These are phyloP conservation scores for Venturia canescens DNA, from an alignment of 1,140 invertebrate species.

Conservation along the genomic window DNA sequence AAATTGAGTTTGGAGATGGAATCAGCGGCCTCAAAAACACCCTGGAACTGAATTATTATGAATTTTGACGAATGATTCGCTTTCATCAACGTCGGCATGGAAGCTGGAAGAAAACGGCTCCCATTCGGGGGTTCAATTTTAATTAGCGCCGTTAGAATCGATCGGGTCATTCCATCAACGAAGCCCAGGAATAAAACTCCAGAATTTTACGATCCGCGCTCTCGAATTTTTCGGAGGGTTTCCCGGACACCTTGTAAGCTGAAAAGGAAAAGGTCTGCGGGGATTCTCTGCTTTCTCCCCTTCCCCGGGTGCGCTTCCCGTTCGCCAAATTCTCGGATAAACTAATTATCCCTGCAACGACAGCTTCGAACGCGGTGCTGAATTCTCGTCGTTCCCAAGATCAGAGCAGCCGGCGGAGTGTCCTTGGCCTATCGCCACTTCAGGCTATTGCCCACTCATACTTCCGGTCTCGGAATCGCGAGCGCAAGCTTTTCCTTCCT, in stretches of 20 bases:
- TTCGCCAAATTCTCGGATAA: slow-evolving; percentile 50
- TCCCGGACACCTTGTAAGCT: neutral
- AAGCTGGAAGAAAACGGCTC: too few species aligned
- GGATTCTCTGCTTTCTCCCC: slow-evolving; percentile 8
- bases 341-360: slow-evolving; percentile 53
- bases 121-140: too few species aligned
- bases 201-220: too few species aligned
- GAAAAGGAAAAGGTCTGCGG: neutral
- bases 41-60: too few species aligned
- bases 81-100: too few species aligned
- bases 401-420: neutral
- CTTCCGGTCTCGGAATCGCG: neutral
- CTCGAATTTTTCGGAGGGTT: too few species aligned
- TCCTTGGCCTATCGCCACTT: neutral
- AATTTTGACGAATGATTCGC: too few species aligned
- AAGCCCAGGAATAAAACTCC: too few species aligned
- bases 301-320: neutral
- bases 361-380: neutral
- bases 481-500: slow-evolving; percentile 2
- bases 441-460: neutral
- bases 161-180: too few species aligned
- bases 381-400: slow-evolving; percentile 39
- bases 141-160: too few species aligned
- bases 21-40: too few species aligned
- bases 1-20: too few species aligned